phyloP scores from a whole-genome alignment of 2,113 vertebrate species.

The Platycercus adscitus region DNA sequence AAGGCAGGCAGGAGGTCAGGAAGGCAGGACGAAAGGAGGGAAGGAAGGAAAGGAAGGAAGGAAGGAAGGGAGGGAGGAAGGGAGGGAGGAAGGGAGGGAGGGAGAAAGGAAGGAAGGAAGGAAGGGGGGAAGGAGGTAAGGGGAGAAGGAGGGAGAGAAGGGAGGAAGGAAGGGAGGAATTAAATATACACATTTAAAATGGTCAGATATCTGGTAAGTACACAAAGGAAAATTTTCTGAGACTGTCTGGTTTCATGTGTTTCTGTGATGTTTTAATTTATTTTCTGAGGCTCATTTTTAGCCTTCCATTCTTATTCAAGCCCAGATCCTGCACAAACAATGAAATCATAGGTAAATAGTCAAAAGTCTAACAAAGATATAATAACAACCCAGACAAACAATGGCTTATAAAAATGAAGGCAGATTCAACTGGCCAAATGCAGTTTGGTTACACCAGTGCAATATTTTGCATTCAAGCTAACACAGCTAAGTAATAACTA shows the following conservation, averaged over 20 bases:
- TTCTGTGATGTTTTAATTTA: neutral
- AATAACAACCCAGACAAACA: neutral
- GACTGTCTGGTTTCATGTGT: neutral
- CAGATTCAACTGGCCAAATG: neutral
- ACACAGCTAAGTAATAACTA: neutral
- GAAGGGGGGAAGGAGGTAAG: no score
- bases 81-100: no score
- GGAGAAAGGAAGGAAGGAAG: no score
- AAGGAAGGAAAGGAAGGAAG: rapidly evolving
- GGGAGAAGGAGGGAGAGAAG: no score
- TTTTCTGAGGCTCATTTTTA: neutral
- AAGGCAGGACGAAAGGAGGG: no score
- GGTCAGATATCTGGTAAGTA: neutral
- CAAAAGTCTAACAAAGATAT: neutral
- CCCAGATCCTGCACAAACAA: neutral
- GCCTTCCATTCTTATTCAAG: neutral
- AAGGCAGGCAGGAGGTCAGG: no score
- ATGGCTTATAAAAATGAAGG: neutral
- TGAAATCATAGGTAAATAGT: neutral
- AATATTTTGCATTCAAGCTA: neutral
- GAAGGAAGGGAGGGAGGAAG: rapidly evolving
- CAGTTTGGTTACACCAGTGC: neutral
- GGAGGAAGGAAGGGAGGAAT: no score
- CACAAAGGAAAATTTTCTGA: neutral
- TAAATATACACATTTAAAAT: neutral